Base-by-base conservation (phyloP, 2,888 invertebrate species). In the Yponomeuta sedellus region DNA sequence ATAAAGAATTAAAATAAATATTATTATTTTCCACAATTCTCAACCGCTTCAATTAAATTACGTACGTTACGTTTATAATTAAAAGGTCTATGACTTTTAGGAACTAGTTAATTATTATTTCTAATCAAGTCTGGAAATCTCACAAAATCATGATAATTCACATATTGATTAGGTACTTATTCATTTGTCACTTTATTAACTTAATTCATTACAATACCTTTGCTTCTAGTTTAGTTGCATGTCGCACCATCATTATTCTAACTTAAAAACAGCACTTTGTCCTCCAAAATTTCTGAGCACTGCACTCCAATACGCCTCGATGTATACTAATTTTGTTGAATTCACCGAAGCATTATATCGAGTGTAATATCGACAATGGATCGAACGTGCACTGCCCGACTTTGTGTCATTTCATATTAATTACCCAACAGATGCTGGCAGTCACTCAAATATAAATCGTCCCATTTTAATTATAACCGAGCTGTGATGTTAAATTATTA, bases 361-460 rank as follows among this genome's bases (percentile, higher is more conserved):
- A 52, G 16, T 16, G 16, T 52, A 6, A 52, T 52, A 52, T 52
- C 44, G 44, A 52, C 44, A 52, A 52, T 52, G 44, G 44, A 12
- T 52, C 16, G 16, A 52, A 16, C 44, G 16, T 16, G 44, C 44
- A 52, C 44, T 52, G 16, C 16, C 8, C 44, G 0, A 6, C 59
- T 25, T 20, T 25, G 59, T 59, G 59, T 59, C 59, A 25, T 59
- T 19, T 59, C 10, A 19, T 58, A 58, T 20, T 58, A 58, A 20
- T 59, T 12, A 20, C 22, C 59, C 20, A 25, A 12, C 66, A 66
- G 66, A 61, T 66, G 66, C 56, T 66, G 66, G 61, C 66, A 66
- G 40, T 61, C 28, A 20, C 28, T 66, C 66, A 59, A 44, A 52
- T 52, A 66, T 66, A 66, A 66, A 66, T 66, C 61, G 59, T 22